A percentile compares a stretch with the other conserved stretches of the same genome.
These are phyloP conservation scores for Allobates femoralis DNA, from an alignment of 2,797 vertebrate genomes.

Conservation along the genomic window DNA sequence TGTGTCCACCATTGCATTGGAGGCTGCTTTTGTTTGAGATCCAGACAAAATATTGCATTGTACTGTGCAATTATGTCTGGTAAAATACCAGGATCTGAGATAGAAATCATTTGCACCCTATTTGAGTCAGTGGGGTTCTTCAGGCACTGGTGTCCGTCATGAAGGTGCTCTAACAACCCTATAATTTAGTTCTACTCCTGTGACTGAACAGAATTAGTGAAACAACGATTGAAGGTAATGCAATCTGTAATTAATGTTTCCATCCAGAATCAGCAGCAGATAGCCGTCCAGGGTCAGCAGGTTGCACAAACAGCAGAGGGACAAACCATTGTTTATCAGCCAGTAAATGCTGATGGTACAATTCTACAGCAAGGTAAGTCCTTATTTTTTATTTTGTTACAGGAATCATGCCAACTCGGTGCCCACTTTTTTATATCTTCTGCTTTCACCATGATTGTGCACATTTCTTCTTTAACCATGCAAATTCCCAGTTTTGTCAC, in stretches of 20 bases:
- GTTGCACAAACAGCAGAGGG: conserved; percentile 97
- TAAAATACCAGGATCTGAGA: no score
- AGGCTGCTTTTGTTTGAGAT: no score
- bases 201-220: no score
- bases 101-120: no score
- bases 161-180: no score
- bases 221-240: neutral
- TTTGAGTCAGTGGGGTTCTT: no score
- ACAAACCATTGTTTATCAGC: conserved; percentile 99
- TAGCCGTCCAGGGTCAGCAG: conserved; percentile 94
- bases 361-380: conserved; percentile 93
- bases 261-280: conserved; percentile 90
- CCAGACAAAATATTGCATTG: no score
- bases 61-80: no score
- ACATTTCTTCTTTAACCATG: neutral
- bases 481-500: neutral
- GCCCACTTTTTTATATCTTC: neutral
- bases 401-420: no score
- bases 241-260: neutral
- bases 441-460: neutral
- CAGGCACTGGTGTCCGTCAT: no score
- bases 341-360: conserved; percentile 96
- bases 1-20: no score
- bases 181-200: no score
- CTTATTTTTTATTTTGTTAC: neutral